These are phyloP conservation scores for Odontophorus gujanensis DNA, from an alignment of 2,113 vertebrate species.

Conservation along the genomic window DNA sequence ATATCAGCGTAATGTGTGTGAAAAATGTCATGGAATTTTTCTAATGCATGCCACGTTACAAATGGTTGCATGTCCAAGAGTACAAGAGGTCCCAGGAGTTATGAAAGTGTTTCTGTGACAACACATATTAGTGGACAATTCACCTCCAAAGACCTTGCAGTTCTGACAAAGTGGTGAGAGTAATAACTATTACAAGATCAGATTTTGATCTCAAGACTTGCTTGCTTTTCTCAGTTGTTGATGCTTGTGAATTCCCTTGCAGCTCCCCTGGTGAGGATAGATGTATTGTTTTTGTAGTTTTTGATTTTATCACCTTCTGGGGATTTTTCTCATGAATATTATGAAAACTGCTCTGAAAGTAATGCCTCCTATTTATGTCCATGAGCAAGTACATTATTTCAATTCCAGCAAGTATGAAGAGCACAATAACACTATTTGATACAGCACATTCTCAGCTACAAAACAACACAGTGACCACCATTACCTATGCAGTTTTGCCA, in stretches of 20 bases:
- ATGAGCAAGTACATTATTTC: too few relatives aligned
- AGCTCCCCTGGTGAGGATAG: background rate
- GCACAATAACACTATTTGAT: too few relatives aligned
- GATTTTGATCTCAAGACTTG: fast-evolving
- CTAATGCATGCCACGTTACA: background rate
- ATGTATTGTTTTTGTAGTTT: background rate
- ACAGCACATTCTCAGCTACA: too few relatives aligned
- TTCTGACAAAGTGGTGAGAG: background rate
- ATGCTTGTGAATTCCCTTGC: background rate
- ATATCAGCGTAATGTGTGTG: background rate
- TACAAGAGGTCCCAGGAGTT: background rate
- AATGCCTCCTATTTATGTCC: too few relatives aligned
- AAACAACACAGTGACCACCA: too few relatives aligned
- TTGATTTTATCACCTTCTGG: background rate
- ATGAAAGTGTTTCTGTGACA: background rate
- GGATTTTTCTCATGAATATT: background rate
- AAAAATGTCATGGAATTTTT: background rate
- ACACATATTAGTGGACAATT: background rate
- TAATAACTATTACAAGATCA: background rate
- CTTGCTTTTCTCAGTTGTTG: background rate
- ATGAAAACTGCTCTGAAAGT: too few relatives aligned
- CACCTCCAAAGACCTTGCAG: background rate
- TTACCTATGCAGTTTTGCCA: too few relatives aligned
- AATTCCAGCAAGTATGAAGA: too few relatives aligned
- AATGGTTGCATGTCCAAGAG: background rate